A percentile compares a stretch with the other conserved stretches of the same genome.
Conservation (phyloP, 1,140 invertebrate genomes). For the Papilio helenus region DNA sequence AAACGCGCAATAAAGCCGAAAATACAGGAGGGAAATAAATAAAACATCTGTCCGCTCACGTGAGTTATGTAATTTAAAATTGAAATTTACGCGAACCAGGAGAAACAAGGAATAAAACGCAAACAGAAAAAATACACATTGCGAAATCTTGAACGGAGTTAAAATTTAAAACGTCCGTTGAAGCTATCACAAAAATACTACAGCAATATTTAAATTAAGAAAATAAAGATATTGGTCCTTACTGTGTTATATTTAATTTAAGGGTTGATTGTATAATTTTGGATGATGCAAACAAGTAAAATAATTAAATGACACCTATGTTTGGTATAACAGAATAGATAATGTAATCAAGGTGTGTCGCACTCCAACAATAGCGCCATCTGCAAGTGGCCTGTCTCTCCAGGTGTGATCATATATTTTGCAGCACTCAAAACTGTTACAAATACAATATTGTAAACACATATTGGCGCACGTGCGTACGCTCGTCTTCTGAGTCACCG, state of each 20-base stretch:
- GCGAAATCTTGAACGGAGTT: not conserved
- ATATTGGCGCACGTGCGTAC: slow-evolving; percentile 67
- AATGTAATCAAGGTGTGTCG: not conserved
- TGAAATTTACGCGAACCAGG: slow-evolving; percentile 43
- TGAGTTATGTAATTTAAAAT: slow-evolving; percentile 61
- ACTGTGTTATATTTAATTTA: not conserved
- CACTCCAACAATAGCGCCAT: not conserved
- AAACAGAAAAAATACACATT: slow-evolving; percentile 39
- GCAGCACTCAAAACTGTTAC: slow-evolving; percentile 58
- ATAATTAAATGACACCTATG: not conserved
- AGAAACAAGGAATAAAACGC: slow-evolving; percentile 40
- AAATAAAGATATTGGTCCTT: not conserved
- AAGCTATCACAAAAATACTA: not conserved
- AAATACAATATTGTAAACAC: slow-evolving; percentile 76
- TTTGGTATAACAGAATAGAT: slow-evolving; percentile 1
- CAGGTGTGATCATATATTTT: slow-evolving; percentile 18
- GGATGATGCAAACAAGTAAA: no score
- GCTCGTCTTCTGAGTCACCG: slow-evolving; percentile 61
- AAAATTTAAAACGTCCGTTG: not conserved
- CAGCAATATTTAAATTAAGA: not conserved
- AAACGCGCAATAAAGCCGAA: slow-evolving; percentile 64
- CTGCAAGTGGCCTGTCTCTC: slow-evolving; percentile 7
- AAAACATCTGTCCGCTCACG: slow-evolving; percentile 65
- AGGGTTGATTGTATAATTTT: no score
- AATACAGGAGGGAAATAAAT: slow-evolving; percentile 57